Percentiles rank a stretch among this genome's conserved stretches.
phyloP scores from a whole-genome alignment of 2,113 vertebrate species.

The Scortum barcoo region DNA sequence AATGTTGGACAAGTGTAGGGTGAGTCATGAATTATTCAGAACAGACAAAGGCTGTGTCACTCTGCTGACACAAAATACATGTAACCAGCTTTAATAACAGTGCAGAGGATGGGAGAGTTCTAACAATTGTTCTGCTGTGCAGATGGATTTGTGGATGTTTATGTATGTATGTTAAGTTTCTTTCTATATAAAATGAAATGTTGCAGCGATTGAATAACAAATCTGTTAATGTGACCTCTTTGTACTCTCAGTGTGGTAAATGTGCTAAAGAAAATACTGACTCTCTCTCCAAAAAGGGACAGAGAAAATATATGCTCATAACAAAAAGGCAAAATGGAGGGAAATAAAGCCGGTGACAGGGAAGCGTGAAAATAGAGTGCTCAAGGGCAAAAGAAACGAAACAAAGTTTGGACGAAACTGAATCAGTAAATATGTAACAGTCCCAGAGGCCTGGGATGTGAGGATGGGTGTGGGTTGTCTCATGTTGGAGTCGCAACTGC shows the following conservation, averaged over 20 bases:
- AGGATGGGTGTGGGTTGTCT: background rate
- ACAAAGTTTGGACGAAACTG: background rate
- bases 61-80: slow-evolving; percentile 21
- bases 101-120: background rate
- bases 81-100: slow-evolving; percentile 30
- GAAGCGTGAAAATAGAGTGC: background rate
- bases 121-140: background rate
- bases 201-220: background rate
- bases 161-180: background rate
- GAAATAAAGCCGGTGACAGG: background rate
- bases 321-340: background rate
- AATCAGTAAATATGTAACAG: background rate
- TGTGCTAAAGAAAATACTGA: background rate
- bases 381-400: background rate
- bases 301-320: background rate
- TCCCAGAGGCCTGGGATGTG: background rate
- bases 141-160: background rate
- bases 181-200: background rate
- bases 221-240: background rate
- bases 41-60: slow-evolving; percentile 38
- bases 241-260: background rate
- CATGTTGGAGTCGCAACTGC: slow-evolving; percentile 14
- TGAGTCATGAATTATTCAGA: slow-evolving; percentile 53
- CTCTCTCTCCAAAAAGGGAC: background rate
- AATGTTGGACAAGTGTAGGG: slow-evolving; percentile 23